These are phyloP conservation scores for Pseudomyrmex pallidus DNA, from an alignment of 1,140 invertebrate species.

Conservation along the genomic window DNA sequence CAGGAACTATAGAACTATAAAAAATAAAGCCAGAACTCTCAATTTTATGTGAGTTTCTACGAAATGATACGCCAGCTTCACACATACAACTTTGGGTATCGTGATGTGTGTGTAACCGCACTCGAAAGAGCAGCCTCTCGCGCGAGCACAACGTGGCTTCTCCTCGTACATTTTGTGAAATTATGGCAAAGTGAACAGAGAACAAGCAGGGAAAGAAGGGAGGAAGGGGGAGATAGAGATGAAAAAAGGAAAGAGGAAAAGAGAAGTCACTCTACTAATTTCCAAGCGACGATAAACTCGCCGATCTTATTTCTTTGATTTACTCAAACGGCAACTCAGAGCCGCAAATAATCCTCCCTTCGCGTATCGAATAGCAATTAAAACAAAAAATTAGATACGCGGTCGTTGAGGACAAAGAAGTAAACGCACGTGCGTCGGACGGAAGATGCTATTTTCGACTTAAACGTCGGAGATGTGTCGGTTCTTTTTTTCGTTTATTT, in stretches of 20 bases:
- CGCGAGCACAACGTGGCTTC: constrained; percentile 19
- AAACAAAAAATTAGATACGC: constrained; percentile 9
- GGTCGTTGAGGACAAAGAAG: no score
- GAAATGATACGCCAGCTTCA: no score
- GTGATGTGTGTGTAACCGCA: constrained; percentile 69
- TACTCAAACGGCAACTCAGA: neutral
- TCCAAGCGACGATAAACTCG: constrained; percentile 35
- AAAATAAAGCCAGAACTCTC: no score
- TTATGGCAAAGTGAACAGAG: constrained; percentile 29
- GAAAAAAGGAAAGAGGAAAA: neutral
- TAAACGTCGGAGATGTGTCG: constrained; percentile 4
- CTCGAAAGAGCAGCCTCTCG: constrained; percentile 50
- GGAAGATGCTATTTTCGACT: constrained; percentile 28
- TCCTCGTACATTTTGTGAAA: constrained; percentile 50
- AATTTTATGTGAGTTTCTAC: no score
- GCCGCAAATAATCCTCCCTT: neutral
- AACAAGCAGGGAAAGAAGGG: constrained; percentile 7
- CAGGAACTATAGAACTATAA: no score
- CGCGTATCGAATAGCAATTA: constrained; percentile 35
- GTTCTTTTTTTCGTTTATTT: constrained; percentile 9
- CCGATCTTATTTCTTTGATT: constrained; percentile 34
- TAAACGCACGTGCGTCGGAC: no score
- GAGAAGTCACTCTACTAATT: constrained; percentile 17
- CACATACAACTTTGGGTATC: constrained; percentile 74
- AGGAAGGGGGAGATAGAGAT: no score